Conservation (phyloP, 2,888 invertebrate genomes). For the Hirtodrosophila alboralis region DNA sequence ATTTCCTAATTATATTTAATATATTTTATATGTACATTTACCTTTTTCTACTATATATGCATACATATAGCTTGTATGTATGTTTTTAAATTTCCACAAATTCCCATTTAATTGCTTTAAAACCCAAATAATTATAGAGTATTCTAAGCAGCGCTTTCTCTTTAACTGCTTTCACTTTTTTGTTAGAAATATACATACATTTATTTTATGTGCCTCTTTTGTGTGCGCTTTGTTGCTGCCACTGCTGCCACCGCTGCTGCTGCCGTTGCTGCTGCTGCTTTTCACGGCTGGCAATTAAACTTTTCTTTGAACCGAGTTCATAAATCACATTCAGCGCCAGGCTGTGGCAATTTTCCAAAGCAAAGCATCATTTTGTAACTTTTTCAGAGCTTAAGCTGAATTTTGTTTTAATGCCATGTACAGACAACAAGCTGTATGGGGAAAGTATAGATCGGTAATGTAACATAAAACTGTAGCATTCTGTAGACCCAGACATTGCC, state of each 20-base stretch:
- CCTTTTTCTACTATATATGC: too few relatives aligned
- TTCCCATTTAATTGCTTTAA: too few relatives aligned
- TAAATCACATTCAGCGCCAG: constrained; percentile 77
- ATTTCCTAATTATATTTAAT: too few relatives aligned
- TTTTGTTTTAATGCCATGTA: constrained; percentile 30
- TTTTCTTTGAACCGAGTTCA: constrained; percentile 76
- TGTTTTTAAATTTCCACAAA: too few relatives aligned
- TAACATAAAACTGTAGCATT: constrained; percentile 48
- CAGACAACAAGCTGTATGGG: too few relatives aligned
- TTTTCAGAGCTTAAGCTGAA: constrained; percentile 54
- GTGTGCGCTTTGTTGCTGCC: constrained; percentile 52
- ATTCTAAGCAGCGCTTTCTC: constrained; percentile 9
- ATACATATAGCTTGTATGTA: too few relatives aligned
- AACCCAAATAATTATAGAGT: constrained; percentile 3
- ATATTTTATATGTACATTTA: too few relatives aligned
- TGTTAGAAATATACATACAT: constrained; percentile 29
- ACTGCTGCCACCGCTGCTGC: neutral
- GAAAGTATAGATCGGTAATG: constrained; percentile 54
- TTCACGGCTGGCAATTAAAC: constrained; percentile 80
- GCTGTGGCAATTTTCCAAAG: constrained; percentile 37
- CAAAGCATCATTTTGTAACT: constrained; percentile 27
- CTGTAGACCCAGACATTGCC: constrained; percentile 27
- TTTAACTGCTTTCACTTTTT: constrained; percentile 26
- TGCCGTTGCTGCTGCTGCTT: constrained; percentile 58
- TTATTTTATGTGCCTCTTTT: constrained; percentile 35